Percentiles rank a stretch among this genome's conserved stretches.
Conservation (phyloP, 1,140 invertebrate genomes). For the Pseudomyrmex sp. region DNA sequence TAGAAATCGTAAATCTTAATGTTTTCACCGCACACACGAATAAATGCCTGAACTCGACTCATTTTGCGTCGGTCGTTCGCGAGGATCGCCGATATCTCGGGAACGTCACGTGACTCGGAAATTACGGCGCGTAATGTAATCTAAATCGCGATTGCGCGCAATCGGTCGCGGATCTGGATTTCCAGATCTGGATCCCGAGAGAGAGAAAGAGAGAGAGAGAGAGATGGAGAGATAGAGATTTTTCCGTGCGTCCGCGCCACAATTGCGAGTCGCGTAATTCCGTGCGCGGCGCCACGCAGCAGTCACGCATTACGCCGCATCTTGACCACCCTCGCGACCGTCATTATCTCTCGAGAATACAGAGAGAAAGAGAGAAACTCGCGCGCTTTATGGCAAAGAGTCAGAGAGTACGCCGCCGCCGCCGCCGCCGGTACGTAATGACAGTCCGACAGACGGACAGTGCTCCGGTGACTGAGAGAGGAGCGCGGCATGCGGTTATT, state of each 20-base stretch:
- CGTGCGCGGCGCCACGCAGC: constrained; percentile 54
- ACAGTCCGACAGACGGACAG: constrained; percentile 62
- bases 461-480: constrained; percentile 66
- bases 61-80: not conserved
- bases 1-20: constrained; percentile 22
- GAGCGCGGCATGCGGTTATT: constrained; percentile 72
- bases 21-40: no score
- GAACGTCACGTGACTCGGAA: constrained; percentile 10
- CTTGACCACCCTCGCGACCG: constrained; percentile 74
- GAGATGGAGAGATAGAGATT: constrained; percentile 3
- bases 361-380: not conserved
- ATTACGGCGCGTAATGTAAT: constrained; percentile 29
- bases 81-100: constrained; percentile 8
- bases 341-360: constrained; percentile 73
- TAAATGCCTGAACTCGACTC: no score
- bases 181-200: not conserved
- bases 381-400: constrained; percentile 41
- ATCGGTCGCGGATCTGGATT: constrained; percentile 51
- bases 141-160: constrained; percentile 35
- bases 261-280: constrained; percentile 50
- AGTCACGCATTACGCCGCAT: constrained; percentile 66
- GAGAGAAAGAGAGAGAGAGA: no score
- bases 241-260: constrained; percentile 55
- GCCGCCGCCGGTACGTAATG: constrained; percentile 60
- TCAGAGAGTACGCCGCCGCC: constrained; percentile 36